Base-by-base conservation (phyloP, 2,888 invertebrate species). In the Agrotis segetum region DNA sequence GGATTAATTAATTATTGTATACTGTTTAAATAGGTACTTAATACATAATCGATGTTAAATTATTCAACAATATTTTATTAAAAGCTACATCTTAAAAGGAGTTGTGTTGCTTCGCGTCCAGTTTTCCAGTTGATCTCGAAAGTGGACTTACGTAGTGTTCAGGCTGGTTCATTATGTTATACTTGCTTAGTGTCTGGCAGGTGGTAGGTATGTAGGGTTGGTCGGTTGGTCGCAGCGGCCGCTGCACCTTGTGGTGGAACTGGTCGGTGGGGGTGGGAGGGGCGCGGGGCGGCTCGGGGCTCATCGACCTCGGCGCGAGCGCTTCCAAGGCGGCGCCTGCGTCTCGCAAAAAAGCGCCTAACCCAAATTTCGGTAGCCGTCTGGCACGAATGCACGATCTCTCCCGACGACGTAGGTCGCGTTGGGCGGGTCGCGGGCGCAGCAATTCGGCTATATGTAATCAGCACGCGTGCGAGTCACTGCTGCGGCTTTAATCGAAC, bases 301-400 rank as follows among this genome's bases (percentile, higher is more conserved):
- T 90, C 95, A 95, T 94, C 95, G 95, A 95, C 95, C 95, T 93
- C 91, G 81, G 85, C 77, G 88, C 88, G 88, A 88, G 88, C 88
- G 89, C 88, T 87, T 90, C 89, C 87, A 89, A 74, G 71, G 77
- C 90, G 90, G 92, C 91, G 92, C 92, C 90, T 88, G 92, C 92
- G 93, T 89, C 85, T 87, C 84, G 88, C 88, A 94, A 95, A 92
- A 95, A 95, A 94, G 87, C 88, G 90, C 90, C 92, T 93, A 94
- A 96, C 94, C 94, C 92, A 93, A 95, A 95, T 96, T 95, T 95
- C 93, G 92, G 95, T 93, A 93, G 94, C 93, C 83, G 94, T 93
- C 94, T 93, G 94, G 90, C 89, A 79, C 81, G 77, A 79, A 73
- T 81, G 67, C 77, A 77, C 73, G 90, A 93, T 94, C 91, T 92